Base-by-base conservation (phyloP, 2,797 vertebrate species). In the Falco biarmicus region DNA sequence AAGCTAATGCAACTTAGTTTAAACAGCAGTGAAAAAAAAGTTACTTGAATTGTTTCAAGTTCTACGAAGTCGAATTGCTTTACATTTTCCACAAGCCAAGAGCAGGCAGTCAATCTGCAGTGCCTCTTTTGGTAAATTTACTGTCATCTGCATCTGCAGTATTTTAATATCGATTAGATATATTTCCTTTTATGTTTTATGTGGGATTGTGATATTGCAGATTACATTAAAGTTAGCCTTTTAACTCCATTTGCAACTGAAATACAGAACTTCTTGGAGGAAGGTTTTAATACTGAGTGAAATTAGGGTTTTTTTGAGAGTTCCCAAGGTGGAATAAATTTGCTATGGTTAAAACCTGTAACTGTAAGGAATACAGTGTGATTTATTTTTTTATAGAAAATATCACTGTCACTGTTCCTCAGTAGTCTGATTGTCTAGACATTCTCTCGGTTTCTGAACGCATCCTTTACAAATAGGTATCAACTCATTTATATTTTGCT, bases 231-330 rank as follows among this genome's bases (percentile, higher is more conserved):
- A 84, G 39, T 68, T 81, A 57, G 5, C 10, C 74, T 71, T 95
- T 89, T 19, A 25, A 61, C 34, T 82, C 47, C 4, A 47, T 73
- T 92, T 92, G 12, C 24, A 61, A 75, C 56, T 73, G n/a, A 89
- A 76, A 54, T 68, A 24, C 4, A 69, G 54, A 88, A 75, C 10
- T 21, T 60, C 9, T 37, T 80, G 21, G 25, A 60, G 14, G 17
- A 89, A 89, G 21, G 10, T 60, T 71, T 71, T 78, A 71, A 65
- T 87, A 50, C 11, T 69, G 22, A 37, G 15, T n/a, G 13, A 48
- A 84, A 78, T 13, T 47, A 12, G 16, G 2, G 10, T 8, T 0
- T 0, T 4, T 2, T 17, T 41, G 9, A 39, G 17, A 32, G 37
- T 73, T 91, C 22, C 17, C 37, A 82, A 57, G 3, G 11, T 54